phyloP scores from a whole-genome alignment of 2,888 invertebrate genomes.

The Bedellia somnulentella region DNA sequence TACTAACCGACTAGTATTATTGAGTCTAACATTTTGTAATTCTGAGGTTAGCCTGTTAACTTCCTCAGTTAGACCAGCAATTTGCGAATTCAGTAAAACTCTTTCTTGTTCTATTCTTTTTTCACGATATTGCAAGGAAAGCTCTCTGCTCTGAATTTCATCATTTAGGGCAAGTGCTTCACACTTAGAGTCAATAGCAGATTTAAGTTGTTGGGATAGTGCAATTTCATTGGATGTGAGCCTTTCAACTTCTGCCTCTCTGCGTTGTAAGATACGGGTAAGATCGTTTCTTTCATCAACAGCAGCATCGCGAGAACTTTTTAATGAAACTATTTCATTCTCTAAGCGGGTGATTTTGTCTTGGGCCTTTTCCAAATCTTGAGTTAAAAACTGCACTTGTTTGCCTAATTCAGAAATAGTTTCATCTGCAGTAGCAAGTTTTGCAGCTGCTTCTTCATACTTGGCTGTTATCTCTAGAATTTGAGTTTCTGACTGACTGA shows the following conservation, averaged over 20 bases:
- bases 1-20: conserved; percentile 64
- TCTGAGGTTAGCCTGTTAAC: conserved; percentile 77
- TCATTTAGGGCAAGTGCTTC: conserved; percentile 79
- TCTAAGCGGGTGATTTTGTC: conserved; percentile 66
- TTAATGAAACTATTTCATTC: conserved; percentile 65
- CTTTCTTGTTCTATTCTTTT: conserved; percentile 84
- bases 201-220: conserved; percentile 72
- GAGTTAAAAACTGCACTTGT: conserved; percentile 64
- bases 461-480: conserved; percentile 61
- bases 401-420: conserved; percentile 66
- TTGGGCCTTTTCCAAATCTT: conserved; percentile 66
- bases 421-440: conserved; percentile 63
- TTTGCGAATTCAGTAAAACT: conserved; percentile 73
- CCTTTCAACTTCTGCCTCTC: conserved; percentile 73
- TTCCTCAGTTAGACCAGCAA: conserved; percentile 76
- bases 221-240: conserved; percentile 68
- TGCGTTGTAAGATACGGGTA: conserved; percentile 69
- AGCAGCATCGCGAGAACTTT: conserved; percentile 70
- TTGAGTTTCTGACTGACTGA: conserved; percentile 53
- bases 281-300: conserved; percentile 77
- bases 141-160: conserved; percentile 79
- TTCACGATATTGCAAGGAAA: conserved; percentile 78
- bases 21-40: conserved; percentile 73
- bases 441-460: conserved; percentile 64
- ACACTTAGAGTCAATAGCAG: conserved; percentile 79